These are phyloP conservation scores for Hiodon tergisus DNA, from an alignment of 2,113 vertebrate genomes.

Conservation along the genomic window DNA sequence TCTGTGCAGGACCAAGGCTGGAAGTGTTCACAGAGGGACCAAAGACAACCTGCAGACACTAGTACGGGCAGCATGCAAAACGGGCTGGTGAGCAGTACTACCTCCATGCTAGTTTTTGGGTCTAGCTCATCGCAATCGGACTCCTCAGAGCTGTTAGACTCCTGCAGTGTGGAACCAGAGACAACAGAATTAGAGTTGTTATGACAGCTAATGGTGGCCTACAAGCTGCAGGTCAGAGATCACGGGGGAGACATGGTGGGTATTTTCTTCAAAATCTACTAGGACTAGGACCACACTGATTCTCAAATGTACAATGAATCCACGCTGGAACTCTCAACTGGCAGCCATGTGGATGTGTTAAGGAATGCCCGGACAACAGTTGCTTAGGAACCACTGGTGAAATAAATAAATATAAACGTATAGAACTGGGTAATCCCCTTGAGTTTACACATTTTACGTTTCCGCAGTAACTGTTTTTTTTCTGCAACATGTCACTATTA, in stretches of 20 bases:
- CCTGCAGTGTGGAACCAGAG: conserved; percentile 67
- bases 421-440: no score
- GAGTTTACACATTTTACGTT: no score
- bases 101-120: conserved; percentile 97
- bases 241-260: background rate
- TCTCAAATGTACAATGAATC: no score
- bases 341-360: background rate
- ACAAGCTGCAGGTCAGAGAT: conserved; percentile 12
- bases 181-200: conserved; percentile 27
- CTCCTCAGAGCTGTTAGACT: conserved; percentile 92
- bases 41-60: conserved; percentile 1
- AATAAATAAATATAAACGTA: background rate
- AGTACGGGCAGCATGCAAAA: conserved; percentile 33
- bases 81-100: conserved; percentile 53
- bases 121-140: conserved; percentile 97
- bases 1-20: conserved; percentile 1
- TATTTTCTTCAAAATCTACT: no score
- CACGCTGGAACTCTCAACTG: no score
- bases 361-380: background rate
- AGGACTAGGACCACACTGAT: no score
- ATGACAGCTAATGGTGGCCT: background rate
- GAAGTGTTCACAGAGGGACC: background rate
- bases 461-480: no score
- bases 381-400: background rate
- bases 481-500: no score